Conservation (phyloP, 1,140 invertebrate genomes). For the Bombus waltoni region DNA sequence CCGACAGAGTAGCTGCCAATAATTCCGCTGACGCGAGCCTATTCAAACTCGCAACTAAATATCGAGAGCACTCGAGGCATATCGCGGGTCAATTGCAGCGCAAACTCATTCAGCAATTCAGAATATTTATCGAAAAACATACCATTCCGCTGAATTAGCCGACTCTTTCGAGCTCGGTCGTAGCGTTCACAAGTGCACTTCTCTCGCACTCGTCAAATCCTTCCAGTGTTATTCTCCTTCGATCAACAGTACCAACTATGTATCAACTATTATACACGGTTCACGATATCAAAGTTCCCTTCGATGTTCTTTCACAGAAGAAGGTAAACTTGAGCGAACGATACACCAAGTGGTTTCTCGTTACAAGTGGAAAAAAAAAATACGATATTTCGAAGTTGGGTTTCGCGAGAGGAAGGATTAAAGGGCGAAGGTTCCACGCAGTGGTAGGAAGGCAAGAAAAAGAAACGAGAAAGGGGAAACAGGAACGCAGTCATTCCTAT, state of each 20-base stretch:
- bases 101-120: background rate
- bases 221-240: background rate
- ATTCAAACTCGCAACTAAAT: background rate
- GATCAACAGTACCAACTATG: background rate
- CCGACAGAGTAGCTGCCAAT: no score
- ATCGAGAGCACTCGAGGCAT: background rate
- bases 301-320: background rate
- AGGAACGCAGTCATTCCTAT: slow-evolving; percentile 47
- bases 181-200: background rate
- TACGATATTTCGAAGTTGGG: background rate
- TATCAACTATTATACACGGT: background rate
- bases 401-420: background rate
- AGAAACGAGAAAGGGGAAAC: slow-evolving; percentile 23
- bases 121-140: slow-evolving; percentile 14
- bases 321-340: background rate
- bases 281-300: background rate
- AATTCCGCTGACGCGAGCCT: background rate
- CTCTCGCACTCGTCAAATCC: background rate
- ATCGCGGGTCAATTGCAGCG: slow-evolving; percentile 2
- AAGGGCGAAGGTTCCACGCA: background rate
- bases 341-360: background rate
- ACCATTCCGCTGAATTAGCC: background rate
- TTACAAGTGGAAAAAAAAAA: background rate
- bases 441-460: background rate
- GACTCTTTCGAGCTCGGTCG: no score